Evolutionary conservation across 2,113 vertebrate species (phyloP).

Genomic region (Edolisoma coerulescens): DNA sequence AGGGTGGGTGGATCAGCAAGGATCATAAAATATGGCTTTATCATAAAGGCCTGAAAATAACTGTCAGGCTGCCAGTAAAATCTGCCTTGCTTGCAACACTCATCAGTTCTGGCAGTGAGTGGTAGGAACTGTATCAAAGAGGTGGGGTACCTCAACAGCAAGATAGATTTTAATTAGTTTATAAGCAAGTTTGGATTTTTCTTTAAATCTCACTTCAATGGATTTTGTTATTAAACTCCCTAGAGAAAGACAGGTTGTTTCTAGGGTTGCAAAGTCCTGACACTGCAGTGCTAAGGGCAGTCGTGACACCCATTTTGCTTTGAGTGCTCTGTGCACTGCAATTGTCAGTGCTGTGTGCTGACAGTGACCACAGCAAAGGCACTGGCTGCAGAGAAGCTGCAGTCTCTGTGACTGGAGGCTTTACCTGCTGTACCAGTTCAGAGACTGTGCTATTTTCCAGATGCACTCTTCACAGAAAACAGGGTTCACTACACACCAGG

Average conservation of each 20-base stretch:
- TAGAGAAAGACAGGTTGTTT: not conserved
- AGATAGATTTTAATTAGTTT: not conserved
- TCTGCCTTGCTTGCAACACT: not conserved
- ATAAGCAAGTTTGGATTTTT: not conserved
- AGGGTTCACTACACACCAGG: not conserved
- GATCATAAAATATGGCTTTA: not conserved
- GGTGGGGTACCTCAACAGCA: not conserved
- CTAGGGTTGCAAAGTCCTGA: not conserved
- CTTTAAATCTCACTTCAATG: not conserved
- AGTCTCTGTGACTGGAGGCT: not conserved
- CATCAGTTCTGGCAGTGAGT: not conserved
- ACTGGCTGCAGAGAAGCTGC: not conserved
- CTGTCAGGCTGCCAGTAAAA: constrained; percentile 6
- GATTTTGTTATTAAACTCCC: not conserved
- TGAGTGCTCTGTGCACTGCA: not conserved
- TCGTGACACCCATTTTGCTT: not conserved
- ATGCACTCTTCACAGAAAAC: not conserved
- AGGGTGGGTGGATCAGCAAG: constrained; percentile 17
- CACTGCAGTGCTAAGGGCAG: too few species aligned
- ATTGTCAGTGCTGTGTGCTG: not conserved
- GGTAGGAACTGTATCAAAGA: not conserved
- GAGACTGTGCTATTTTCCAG: not conserved
- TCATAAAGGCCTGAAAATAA: not conserved
- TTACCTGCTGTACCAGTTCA: not conserved
- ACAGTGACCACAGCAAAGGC: not conserved